Evolutionary conservation across 2,888 invertebrate species (phyloP), one percentile per base, ranked within the genome.

Genomic region (Yponomeuta cagnagella): DNA sequence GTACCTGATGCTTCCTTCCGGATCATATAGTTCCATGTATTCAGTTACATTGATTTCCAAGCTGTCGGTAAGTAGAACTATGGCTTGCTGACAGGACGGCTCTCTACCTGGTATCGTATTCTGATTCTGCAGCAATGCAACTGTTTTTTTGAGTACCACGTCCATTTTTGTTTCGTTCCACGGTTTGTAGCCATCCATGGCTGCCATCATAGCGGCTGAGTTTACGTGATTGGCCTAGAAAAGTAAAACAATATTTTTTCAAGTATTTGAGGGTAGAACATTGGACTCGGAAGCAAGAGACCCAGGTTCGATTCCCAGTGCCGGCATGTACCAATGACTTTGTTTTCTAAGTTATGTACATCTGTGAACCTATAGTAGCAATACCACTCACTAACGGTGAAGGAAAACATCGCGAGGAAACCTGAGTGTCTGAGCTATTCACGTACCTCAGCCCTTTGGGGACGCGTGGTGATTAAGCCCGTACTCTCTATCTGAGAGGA

Each of bases 151-250:
- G 10, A 92, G 76, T 9, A 87, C 85, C 4, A 80, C 75, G 0
- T 73, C 77, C 85, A 90, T 85, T 58, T 75, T 77, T 0, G 90
- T 87, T 72, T 85, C 82, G 74, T 90, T 91, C 4, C 68, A 75
- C 76, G 83, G 75, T 1, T 75, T 73, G 71, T 83, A 81, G 10
- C 80, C 73, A 12, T 80, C 76, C 74, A 91, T 72, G 0, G 86
- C 84, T 0, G 86, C 80, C 84, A 90, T 84, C 85, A 92, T 89
- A 0, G 92, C 92, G 4, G 88, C 91, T 15, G 89, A 81, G 75
- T 92, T 92, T 0, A 92, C 87, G 75, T 92, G 89, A 73, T 92
- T 90, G 12, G 92, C 92, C 92, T 91, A 73, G 12, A 68, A 37
- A 70, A 70, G 58, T 15, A 10, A 70, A 63, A 23, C 52, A 0